Conservation (phyloP, 2,888 invertebrate genomes). For the Acheta domesticus region DNA sequence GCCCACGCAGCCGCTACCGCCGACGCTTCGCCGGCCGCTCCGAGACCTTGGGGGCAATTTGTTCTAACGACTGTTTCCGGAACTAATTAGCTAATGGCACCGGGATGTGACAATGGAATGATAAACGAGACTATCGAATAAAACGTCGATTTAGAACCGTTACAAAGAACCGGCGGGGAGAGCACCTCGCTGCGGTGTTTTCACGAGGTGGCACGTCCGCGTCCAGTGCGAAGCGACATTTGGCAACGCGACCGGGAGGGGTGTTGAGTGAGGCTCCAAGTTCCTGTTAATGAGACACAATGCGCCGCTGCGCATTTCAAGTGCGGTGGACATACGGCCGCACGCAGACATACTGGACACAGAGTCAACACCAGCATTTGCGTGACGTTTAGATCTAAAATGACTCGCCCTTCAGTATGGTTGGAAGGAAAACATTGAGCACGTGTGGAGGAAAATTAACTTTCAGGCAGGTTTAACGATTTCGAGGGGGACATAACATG, state of each 20-base stretch:
- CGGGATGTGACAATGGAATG: background rate
- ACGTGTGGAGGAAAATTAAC: no score
- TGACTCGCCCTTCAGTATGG: no score
- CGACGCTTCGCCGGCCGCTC: background rate
- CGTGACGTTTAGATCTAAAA: no score
- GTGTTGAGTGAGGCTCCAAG: background rate
- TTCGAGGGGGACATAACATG: no score
- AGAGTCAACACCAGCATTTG: background rate
- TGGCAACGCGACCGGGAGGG: background rate
- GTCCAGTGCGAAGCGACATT: no score
- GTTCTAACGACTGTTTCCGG: constrained; percentile 18
- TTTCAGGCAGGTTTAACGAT: no score
- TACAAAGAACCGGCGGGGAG: background rate
- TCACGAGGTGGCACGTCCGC: background rate
- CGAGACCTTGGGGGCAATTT: background rate
- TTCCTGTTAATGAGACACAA: background rate
- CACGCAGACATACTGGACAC: background rate
- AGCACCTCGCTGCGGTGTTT: background rate
- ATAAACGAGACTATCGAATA: constrained; percentile 3
- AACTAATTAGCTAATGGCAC: background rate
- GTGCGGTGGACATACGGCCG: background rate
- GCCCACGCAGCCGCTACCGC: background rate
- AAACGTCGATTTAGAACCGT: background rate
- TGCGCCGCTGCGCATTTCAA: background rate
- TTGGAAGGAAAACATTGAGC: no score